Conservation (phyloP, 2,888 invertebrate genomes). For the Thumatha senex region DNA sequence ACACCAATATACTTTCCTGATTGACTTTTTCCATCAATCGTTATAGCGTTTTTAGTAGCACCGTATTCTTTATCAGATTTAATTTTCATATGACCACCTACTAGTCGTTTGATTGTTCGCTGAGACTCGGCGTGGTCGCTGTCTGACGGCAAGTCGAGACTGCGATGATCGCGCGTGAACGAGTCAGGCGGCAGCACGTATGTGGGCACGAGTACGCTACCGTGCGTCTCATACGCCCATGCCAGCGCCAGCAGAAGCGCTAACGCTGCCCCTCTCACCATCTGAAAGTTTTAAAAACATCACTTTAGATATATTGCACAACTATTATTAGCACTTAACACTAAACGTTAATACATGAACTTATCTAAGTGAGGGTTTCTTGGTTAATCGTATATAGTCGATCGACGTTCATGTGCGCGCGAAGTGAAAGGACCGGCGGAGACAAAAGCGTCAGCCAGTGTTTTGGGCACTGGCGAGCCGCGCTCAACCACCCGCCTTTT, state of each 20-base stretch:
- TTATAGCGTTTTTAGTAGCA: conserved; percentile 68
- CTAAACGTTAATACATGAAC: conserved; percentile 55
- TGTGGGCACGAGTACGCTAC: conserved; percentile 79
- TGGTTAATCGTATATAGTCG: conserved; percentile 59
- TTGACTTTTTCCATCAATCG: conserved; percentile 62
- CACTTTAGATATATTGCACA: conserved; percentile 57
- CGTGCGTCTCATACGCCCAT: conserved; percentile 64
- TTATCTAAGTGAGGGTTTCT: conserved; percentile 73
- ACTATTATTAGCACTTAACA: conserved; percentile 34
- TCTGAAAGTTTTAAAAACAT: conserved; percentile 77
- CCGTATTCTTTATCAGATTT: conserved; percentile 72
- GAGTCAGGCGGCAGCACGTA: conserved; percentile 81
- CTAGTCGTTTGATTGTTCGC: conserved; percentile 85
- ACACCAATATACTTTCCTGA: conserved; percentile 70
- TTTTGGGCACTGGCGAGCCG: conserved; percentile 71
- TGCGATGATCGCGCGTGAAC: conserved; percentile 80
- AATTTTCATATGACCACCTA: conserved; percentile 86
- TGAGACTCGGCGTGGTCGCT: conserved; percentile 64
- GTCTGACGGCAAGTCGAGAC: conserved; percentile 63
- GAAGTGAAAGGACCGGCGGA: conserved; percentile 77
- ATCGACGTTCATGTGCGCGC: conserved; percentile 67
- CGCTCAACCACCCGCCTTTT: conserved; percentile 76
- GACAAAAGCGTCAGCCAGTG: conserved; percentile 72
- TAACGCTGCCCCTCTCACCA: conserved; percentile 82
- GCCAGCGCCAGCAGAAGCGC: conserved; percentile 77